phyloP scores from a whole-genome alignment of 2,888 invertebrate species.

The Xestobium rufovillosum region DNA sequence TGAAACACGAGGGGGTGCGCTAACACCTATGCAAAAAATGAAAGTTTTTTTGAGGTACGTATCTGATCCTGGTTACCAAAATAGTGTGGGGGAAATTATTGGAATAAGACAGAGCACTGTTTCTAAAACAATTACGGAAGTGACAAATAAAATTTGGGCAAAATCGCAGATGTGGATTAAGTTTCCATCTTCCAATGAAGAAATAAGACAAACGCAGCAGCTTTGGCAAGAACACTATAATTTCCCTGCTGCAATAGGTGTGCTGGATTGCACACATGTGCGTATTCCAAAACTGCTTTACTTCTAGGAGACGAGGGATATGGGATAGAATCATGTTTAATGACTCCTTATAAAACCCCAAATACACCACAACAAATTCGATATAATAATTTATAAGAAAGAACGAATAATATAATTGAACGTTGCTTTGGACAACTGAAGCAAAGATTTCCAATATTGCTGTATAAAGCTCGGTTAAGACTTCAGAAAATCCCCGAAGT shows the following conservation, averaged over 20 bases:
- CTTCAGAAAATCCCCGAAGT: no score
- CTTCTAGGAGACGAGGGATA: constrained; percentile 3
- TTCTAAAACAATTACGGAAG: constrained; percentile 6
- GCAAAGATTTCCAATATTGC: constrained; percentile 18
- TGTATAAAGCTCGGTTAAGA: no score
- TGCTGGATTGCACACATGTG: no score
- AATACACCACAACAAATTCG: constrained; percentile 3
- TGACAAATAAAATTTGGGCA: constrained; percentile 3
- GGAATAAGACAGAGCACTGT: no score
- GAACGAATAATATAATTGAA: neutral
- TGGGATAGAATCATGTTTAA: constrained; percentile 2
- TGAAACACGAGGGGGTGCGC: no score
- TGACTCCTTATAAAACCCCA: constrained; percentile 1
- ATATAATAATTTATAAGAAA: constrained; percentile 3
- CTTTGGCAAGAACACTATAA: constrained; percentile 2
- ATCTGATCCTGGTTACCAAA: constrained; percentile 4
- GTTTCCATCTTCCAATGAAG: constrained; percentile 3
- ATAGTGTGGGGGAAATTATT: constrained; percentile 3
- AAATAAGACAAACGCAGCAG: neutral
- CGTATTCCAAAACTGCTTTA: constrained; percentile 1
- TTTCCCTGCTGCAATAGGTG: constrained; percentile 2
- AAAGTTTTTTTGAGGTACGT: no score
- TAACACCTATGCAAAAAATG: no score
- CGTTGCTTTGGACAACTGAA: no score
- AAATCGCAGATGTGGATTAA: constrained; percentile 2